Conservation (phyloP, 1,140 invertebrate species). For the Hylaeus anthracinus region DNA sequence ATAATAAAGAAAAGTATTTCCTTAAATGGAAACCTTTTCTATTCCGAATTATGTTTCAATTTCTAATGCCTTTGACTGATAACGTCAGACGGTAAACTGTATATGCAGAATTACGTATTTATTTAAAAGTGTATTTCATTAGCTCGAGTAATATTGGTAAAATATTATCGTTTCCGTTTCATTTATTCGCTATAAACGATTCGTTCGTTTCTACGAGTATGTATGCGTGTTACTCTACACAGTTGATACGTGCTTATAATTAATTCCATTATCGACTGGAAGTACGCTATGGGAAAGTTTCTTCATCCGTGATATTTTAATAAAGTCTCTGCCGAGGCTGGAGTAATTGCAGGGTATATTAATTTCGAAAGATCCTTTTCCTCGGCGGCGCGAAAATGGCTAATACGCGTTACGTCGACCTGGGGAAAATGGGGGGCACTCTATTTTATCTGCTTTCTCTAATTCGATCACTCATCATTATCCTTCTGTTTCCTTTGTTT, state of each 20-base stretch:
- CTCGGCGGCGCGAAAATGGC: not conserved
- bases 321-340: not conserved
- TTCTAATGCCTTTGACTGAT: too few species aligned
- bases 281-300: not conserved
- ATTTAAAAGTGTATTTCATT: too few species aligned
- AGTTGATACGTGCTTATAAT: not conserved
- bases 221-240: not conserved
- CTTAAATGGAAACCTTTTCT: too few species aligned
- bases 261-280: not conserved
- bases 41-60: too few species aligned
- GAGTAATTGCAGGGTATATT: slow-evolving; percentile 24
- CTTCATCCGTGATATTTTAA: slow-evolving; percentile 1
- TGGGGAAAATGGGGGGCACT: not conserved
- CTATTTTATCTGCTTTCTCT: slow-evolving; percentile 3
- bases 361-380: not conserved
- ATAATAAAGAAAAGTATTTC: too few species aligned
- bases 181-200: too few species aligned
- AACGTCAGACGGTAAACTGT: too few species aligned
- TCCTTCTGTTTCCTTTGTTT: slow-evolving; percentile 61
- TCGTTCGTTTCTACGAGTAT: not conserved
- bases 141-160: too few species aligned
- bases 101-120: too few species aligned
- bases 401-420: not conserved
- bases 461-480: slow-evolving; percentile 46
- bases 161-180: too few species aligned